Percentiles rank a stretch among this genome's conserved stretches.
phyloP scores from a whole-genome alignment of 30 jellyfish, hydroid and myxozoan species.

The Turritopsis rubra region DNA sequence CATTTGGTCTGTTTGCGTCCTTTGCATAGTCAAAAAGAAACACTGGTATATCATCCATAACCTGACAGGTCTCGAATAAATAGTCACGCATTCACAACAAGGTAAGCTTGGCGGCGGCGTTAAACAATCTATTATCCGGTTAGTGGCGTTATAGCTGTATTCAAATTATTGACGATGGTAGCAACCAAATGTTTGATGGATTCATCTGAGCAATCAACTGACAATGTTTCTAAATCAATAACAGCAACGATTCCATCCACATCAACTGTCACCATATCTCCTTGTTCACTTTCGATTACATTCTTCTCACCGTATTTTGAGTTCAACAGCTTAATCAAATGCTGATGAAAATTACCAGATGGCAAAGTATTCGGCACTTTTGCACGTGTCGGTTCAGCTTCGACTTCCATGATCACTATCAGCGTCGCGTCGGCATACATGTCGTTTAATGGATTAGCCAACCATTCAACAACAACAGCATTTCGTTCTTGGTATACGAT shows the following conservation, averaged over 20 bases:
- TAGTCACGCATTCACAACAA: not conserved
- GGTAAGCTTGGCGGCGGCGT: not conserved
- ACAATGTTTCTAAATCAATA: slow-evolving; percentile 78
- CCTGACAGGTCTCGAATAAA: not conserved
- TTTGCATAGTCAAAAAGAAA: not conserved
- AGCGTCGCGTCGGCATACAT: slow-evolving; percentile 92
- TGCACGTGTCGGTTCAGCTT: slow-evolving; percentile 68
- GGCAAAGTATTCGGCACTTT: slow-evolving; percentile 55
- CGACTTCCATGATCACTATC: slow-evolving; percentile 77
- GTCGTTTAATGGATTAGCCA: slow-evolving; percentile 77
- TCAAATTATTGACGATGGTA: slow-evolving; percentile 71
- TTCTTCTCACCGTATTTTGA: slow-evolving; percentile 70
- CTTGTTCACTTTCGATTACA: slow-evolving; percentile 87
- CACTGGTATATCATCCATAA: not conserved
- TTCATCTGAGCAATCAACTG: slow-evolving; percentile 93
- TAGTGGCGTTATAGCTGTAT: slow-evolving; percentile 88
- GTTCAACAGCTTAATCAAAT: slow-evolving; percentile 53
- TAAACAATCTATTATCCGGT: slow-evolving; percentile 21
- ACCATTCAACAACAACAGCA: slow-evolving; percentile 80
- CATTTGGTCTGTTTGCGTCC: not conserved
- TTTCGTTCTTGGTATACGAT: slow-evolving; percentile 74
- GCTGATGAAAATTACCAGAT: slow-evolving; percentile 76
- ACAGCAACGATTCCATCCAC: slow-evolving; percentile 77
- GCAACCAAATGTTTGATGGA: slow-evolving; percentile 68
- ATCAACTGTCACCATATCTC: slow-evolving; percentile 59